Percentiles rank a stretch among this genome's conserved stretches.
Conservation (phyloP, 2,888 invertebrate species). For the Dendrolimus pini region DNA sequence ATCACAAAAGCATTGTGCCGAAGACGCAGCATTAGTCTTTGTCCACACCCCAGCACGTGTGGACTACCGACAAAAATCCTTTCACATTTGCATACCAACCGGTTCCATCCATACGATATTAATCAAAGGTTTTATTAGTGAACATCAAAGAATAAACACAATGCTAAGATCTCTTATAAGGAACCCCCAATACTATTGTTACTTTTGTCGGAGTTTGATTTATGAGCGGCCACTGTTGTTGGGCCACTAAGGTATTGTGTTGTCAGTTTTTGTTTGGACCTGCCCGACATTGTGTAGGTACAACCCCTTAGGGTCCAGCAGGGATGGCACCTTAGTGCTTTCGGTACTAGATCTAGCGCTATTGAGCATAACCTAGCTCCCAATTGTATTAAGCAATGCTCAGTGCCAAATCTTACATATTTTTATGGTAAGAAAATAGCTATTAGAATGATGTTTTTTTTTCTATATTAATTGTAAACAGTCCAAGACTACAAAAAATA, state of each 20-base stretch:
- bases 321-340: slow-evolving; percentile 30
- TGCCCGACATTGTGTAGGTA: slow-evolving; percentile 64
- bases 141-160: slow-evolving; percentile 75
- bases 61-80: slow-evolving; percentile 61
- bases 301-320: slow-evolving; percentile 55
- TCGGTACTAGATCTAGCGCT: too few relatives aligned
- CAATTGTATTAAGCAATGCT: too few relatives aligned
- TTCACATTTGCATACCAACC: slow-evolving; percentile 73
- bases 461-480: too few relatives aligned
- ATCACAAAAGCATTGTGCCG: slow-evolving; percentile 54
- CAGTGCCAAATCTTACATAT: too few relatives aligned
- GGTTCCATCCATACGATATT: slow-evolving; percentile 74
- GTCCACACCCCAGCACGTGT: slow-evolving; percentile 65
- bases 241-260: slow-evolving; percentile 68
- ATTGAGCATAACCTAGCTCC: too few relatives aligned
- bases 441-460: too few relatives aligned
- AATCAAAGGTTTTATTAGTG: slow-evolving; percentile 77
- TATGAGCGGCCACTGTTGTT: slow-evolving; percentile 75
- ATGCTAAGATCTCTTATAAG: slow-evolving; percentile 76
- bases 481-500: too few relatives aligned
- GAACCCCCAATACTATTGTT: slow-evolving; percentile 76
- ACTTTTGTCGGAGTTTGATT: slow-evolving; percentile 75
- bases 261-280: slow-evolving; percentile 73
- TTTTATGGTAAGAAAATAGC: too few relatives aligned
- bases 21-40: slow-evolving; percentile 66